A percentile compares a stretch with the other conserved stretches of the same genome.
Conservation (phyloP, 2,888 invertebrate genomes). For the Busseola fusca region DNA sequence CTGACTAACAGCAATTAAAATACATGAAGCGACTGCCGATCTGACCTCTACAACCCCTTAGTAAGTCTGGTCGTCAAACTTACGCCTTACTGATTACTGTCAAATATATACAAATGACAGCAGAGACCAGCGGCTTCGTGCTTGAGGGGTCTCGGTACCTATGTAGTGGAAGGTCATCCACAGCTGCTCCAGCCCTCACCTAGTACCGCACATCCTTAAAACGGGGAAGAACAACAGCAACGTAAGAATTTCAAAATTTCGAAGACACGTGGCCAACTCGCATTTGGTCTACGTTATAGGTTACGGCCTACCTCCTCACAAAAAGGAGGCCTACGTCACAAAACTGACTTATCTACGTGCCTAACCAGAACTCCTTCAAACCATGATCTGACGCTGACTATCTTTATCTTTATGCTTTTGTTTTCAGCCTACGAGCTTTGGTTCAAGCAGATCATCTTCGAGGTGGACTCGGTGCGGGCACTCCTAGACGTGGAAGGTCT, state of each 20-base stretch:
- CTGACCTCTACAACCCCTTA: background rate
- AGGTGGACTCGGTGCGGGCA: conserved; percentile 96
- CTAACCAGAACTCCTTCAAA: background rate
- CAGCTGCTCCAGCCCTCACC: background rate
- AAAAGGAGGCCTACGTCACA: background rate
- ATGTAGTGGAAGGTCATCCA: background rate
- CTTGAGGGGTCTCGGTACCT: background rate
- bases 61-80: background rate
- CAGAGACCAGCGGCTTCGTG: background rate
- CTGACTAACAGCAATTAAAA: too few relatives aligned
- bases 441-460: conserved; percentile 99
- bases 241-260: background rate
- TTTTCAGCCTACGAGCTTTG: conserved; percentile 97
- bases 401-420: background rate
- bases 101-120: background rate
- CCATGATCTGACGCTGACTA: background rate
- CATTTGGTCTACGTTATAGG: background rate
- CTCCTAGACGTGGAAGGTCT: conserved; percentile 93
- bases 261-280: background rate
- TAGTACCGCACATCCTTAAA: background rate
- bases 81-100: background rate
- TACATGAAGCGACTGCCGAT: background rate
- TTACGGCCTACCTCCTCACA: background rate
- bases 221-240: background rate
- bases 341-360: background rate